Percentiles rank a stretch among this genome's conserved stretches.
phyloP scores from a whole-genome alignment of 2,113 vertebrate genomes.

The Herpetotheres cachinnans region DNA sequence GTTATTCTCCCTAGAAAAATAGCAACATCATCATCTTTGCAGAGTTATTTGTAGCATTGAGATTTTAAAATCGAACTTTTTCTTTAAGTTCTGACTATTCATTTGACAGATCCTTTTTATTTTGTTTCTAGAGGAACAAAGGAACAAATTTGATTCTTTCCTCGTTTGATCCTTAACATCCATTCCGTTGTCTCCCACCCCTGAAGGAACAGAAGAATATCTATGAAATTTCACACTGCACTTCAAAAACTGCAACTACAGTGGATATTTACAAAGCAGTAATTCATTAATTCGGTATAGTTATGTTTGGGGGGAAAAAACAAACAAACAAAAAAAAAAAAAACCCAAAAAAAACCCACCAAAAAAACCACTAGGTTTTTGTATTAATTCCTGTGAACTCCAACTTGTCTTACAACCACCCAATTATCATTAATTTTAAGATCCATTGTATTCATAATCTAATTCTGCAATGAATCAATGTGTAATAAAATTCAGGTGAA shows the following conservation, averaged over 20 bases:
- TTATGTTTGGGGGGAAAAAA: not conserved
- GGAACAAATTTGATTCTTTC: not conserved
- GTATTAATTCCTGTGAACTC: not conserved
- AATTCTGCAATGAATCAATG: not conserved
- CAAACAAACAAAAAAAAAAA: not conserved
- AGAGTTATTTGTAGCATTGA: not conserved
- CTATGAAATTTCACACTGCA: not conserved
- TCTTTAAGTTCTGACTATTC: not conserved
- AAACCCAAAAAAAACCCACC: not conserved
- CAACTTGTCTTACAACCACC: not conserved
- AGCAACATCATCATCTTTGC: not conserved
- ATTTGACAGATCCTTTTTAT: not conserved
- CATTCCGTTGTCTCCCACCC: not conserved
- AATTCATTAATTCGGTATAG: not conserved
- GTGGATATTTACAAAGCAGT: not conserved
- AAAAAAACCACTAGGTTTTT: not conserved
- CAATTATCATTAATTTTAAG: not conserved
- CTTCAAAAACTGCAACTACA: not conserved
- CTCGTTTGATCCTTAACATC: not conserved
- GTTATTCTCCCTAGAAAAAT: not conserved
- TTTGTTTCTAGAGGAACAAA: not conserved
- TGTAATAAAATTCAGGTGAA: not conserved
- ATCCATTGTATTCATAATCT: not conserved
- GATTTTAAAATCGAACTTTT: not conserved
- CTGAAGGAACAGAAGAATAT: not conserved